Base-by-base conservation (phyloP, 2,888 invertebrate genomes). In the Oxyteleia sp. region DNA sequence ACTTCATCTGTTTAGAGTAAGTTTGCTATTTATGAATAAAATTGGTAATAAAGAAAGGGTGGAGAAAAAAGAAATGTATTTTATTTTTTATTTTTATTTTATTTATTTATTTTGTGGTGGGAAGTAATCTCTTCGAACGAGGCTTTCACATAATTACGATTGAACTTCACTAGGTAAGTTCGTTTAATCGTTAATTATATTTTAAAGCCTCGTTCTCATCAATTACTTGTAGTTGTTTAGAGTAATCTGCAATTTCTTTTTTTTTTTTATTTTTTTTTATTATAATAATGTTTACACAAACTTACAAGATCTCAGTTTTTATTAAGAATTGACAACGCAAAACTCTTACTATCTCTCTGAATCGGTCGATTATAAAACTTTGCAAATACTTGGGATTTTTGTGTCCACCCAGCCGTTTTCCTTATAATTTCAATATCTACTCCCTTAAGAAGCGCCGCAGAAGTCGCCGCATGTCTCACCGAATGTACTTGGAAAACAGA, bases 341-440 rank as follows among this genome's bases (percentile, higher is more conserved):
- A 43, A 43, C 43, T 43, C 1, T 43, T 8, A 13, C 10, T 10
- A 4, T 55, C 15, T 13, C 7, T 29, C 5, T n/a, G 29, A 15
- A 66, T n/a, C 10, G 49, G 64, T 1, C 26, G 20, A 35, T 69
- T 26, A 29, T 69, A 69, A 20, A 55, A 69, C 7, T 55, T 69
- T 20, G 55, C 45, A 38, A 55, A 69, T 4, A 35, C 47, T 18
- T 55, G 15, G 2, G 69, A 69, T 1, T 20, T 16, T 1, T 26
- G 13, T 1, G 57, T 69, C 69, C 57, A 69, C 0, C 35, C 57
- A 23, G 69, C 47, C 0, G 69, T 57, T 3, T 57, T 57, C 32
- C 45, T 69, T 3, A 69, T 69, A 1, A 45, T 2, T 8, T 55
- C 55, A 15, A 69, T 57, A n/a, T 32, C 20, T 1, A 69, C 18